A percentile compares a stretch with the other conserved stretches of the same genome.
These are phyloP conservation scores for Palythoa caribaeorum DNA, from an alignment of 92 coral and sea anemone species.

Conservation along the genomic window DNA sequence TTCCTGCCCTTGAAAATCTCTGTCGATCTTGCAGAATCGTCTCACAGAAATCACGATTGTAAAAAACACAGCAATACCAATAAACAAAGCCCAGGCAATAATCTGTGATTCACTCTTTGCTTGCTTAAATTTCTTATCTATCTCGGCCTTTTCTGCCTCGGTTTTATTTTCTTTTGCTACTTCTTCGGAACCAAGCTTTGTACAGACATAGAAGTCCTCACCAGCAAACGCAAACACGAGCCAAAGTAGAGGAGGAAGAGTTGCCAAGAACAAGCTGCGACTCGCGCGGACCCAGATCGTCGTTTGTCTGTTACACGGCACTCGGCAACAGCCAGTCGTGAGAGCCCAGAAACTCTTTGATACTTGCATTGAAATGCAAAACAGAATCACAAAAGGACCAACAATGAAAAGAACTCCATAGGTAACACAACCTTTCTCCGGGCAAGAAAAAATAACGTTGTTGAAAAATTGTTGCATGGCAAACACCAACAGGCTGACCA, in stretches of 20 bases:
- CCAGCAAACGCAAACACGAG: constrained; percentile 76
- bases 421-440: constrained; percentile 57
- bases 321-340: constrained; percentile 64
- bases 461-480: constrained; percentile 78
- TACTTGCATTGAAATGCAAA: constrained; percentile 75
- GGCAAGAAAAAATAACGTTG: constrained; percentile 73
- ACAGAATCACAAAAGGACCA: constrained; percentile 75
- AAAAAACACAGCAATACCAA: constrained; percentile 54
- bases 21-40: constrained; percentile 56
- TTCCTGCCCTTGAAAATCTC: constrained; percentile 52
- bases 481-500: constrained; percentile 64
- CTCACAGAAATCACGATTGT: constrained; percentile 73
- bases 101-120: constrained; percentile 70
- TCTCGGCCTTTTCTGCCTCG: constrained; percentile 37
- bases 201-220: constrained; percentile 74
- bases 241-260: constrained; percentile 80
- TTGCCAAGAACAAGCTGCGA: constrained; percentile 66
- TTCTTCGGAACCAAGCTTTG: constrained; percentile 70
- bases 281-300: constrained; percentile 70
- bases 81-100: constrained; percentile 74
- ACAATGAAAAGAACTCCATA: constrained; percentile 72
- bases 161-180: constrained; percentile 62
- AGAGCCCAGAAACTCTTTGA: constrained; percentile 82
- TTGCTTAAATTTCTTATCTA: constrained; percentile 52
- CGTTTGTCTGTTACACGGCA: constrained; percentile 56